phyloP scores from a whole-genome alignment of 2,797 vertebrate species.

The Galago senegalensis region DNA sequence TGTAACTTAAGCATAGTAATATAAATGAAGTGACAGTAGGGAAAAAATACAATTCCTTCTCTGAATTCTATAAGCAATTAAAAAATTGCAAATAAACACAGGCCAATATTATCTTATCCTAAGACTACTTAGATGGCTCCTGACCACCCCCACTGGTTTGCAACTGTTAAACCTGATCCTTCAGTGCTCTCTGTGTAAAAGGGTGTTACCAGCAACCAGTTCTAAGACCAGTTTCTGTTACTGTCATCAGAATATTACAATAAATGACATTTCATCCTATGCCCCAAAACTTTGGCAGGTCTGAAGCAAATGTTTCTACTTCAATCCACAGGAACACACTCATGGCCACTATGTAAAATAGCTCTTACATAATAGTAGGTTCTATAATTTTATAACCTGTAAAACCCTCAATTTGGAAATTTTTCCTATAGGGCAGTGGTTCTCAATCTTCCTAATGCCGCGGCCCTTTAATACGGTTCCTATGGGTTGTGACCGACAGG shows the following conservation, averaged over 20 bases:
- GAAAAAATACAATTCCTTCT: neutral
- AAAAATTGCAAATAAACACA: neutral
- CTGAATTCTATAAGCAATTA: neutral
- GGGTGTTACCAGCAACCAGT: neutral
- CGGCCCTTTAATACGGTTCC: too few species aligned
- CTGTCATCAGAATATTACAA: neutral
- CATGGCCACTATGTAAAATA: neutral
- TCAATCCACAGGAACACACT: neutral
- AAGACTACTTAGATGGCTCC: neutral
- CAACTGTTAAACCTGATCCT: neutral
- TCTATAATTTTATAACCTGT: neutral
- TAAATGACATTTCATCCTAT: neutral
- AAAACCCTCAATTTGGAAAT: neutral
- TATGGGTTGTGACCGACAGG: too few species aligned
- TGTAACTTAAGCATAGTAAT: conserved; percentile 91
- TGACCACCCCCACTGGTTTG: too few species aligned
- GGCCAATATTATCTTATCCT: neutral
- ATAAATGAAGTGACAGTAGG: conserved; percentile 89
- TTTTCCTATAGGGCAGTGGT: neutral
- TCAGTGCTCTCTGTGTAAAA: neutral
- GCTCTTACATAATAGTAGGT: neutral
- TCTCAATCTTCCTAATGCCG: too few species aligned
- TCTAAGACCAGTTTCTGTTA: neutral
- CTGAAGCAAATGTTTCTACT: neutral
- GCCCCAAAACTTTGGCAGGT: neutral